Evolutionary conservation across 2,888 invertebrate genomes (phyloP).

Genomic region (Stratiomys singularior): DNA sequence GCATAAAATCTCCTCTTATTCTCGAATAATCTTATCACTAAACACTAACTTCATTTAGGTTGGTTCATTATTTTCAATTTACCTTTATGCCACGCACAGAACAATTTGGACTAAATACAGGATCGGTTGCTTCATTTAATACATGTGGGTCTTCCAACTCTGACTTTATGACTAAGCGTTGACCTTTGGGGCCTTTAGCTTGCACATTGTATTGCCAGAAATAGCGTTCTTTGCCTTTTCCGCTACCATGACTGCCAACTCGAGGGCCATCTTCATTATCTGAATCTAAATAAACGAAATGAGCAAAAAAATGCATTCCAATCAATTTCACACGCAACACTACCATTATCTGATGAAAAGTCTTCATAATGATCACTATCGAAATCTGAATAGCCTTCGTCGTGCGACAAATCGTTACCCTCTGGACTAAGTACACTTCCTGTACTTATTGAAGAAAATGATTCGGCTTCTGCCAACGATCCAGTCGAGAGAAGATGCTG

Average conservation of each 20-base stretch:
- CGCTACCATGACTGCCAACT: conserved; percentile 56
- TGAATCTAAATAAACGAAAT: conserved; percentile 67
- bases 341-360: conserved; percentile 83
- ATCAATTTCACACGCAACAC: conserved; percentile 6
- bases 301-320: neutral
- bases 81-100: conserved; percentile 91
- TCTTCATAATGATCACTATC: conserved; percentile 90
- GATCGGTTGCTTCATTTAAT: conserved; percentile 90
- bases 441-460: conserved; percentile 83
- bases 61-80: conserved; percentile 55
- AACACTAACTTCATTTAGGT: no score
- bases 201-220: conserved; percentile 99
- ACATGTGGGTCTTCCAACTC: conserved; percentile 92
- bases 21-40: no score
- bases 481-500: conserved; percentile 87
- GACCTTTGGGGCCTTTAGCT: conserved; percentile 97
- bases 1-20: no score
- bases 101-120: conserved; percentile 94
- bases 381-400: conserved; percentile 86
- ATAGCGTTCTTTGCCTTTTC: conserved; percentile 81
- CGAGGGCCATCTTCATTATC: conserved; percentile 71
- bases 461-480: conserved; percentile 85
- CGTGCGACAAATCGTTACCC: conserved; percentile 81
- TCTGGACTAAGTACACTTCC: conserved; percentile 87
- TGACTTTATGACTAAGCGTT: conserved; percentile 84